These are phyloP conservation scores for Nephotettix cincticeps DNA, from an alignment of 1,140 invertebrate species.

Conservation along the genomic window DNA sequence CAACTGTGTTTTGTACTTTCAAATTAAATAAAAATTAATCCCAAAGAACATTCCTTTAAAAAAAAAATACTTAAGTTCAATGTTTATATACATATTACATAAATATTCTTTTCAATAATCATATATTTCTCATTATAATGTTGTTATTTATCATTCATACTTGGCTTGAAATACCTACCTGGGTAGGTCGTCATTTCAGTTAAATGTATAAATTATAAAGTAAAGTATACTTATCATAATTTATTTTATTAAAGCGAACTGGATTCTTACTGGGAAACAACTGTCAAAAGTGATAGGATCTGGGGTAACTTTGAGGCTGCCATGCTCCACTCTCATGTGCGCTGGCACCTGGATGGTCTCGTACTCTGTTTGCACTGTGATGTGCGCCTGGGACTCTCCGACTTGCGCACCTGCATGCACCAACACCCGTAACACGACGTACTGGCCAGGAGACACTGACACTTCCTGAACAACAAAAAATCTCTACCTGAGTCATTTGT, in stretches of 20 bases:
- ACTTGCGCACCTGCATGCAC: constrained; percentile 67
- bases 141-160: too few species aligned
- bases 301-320: constrained; percentile 58
- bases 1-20: too few species aligned
- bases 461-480: too few species aligned
- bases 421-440: constrained; percentile 71
- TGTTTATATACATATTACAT: too few species aligned
- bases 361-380: constrained; percentile 72
- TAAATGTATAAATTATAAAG: too few species aligned
- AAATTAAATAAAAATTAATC: too few species aligned
- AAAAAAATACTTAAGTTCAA: too few species aligned
- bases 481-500: too few species aligned
- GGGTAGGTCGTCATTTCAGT: too few species aligned
- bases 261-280: constrained; percentile 75
- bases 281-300: constrained; percentile 71
- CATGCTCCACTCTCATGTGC: constrained; percentile 60
- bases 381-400: constrained; percentile 66
- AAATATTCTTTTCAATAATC: not conserved
- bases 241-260: not conserved
- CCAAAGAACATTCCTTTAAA: too few species aligned
- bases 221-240: not conserved
- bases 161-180: too few species aligned
- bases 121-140: not conserved
- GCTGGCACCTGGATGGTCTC: constrained; percentile 64
- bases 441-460: constrained; percentile 62